phyloP scores from a whole-genome alignment of 92 coral and sea anemone species.

The Phenganax subtilis region DNA sequence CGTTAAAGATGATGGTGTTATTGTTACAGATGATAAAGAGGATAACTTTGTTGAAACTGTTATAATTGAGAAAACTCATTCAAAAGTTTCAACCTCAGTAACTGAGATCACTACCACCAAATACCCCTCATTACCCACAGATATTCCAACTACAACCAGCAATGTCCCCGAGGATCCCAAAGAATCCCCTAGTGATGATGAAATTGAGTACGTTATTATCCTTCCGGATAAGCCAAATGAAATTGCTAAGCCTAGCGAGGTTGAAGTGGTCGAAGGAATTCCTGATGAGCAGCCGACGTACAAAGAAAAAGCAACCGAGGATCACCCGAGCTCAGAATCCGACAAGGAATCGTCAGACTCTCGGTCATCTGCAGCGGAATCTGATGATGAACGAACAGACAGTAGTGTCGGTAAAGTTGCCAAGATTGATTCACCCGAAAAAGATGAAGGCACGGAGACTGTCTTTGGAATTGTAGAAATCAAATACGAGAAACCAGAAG shows the following conservation, averaged over 20 bases:
- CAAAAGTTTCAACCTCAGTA: conserved; percentile 26
- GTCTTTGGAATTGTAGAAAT: conserved; percentile 32
- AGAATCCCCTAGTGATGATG: conserved; percentile 19
- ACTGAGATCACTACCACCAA: conserved; percentile 26
- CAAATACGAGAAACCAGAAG: conserved; percentile 26
- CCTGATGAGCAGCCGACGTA: background rate
- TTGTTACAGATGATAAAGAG: background rate
- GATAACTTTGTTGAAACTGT: conserved; percentile 28
- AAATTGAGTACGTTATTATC: conserved; percentile 20
- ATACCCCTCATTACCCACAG: background rate
- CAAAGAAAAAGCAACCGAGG: conserved; percentile 12
- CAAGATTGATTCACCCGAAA: background rate
- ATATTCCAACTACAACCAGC: conserved; percentile 3
- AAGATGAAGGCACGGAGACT: conserved; percentile 8
- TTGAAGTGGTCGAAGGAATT: conserved; percentile 7
- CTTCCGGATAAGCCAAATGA: conserved; percentile 9
- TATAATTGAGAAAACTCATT: conserved; percentile 31
- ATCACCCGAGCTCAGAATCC: conserved; percentile 13
- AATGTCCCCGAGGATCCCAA: conserved; percentile 2
- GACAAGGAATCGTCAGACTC: conserved; percentile 9
- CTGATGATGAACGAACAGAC: background rate
- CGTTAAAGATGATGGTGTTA: background rate
- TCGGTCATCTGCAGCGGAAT: conserved; percentile 11
- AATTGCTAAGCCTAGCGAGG: background rate
- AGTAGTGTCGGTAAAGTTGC: background rate